phyloP scores from a whole-genome alignment of 2,113 vertebrate genomes.

The Lampris megalopsis region DNA sequence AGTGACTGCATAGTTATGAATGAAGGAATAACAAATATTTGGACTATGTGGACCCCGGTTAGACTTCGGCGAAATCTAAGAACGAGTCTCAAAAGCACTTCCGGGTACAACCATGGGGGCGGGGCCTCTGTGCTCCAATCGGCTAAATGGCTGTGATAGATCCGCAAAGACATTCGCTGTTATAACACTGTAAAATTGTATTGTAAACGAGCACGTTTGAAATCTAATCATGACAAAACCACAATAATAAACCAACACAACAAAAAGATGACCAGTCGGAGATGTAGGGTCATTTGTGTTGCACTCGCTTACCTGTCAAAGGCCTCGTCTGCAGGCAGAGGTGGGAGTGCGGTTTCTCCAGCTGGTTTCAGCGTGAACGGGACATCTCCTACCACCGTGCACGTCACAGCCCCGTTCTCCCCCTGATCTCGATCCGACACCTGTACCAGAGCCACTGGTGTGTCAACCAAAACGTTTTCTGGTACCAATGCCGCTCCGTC shows the following conservation, averaged over 20 bases:
- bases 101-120: background rate
- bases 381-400: slow-evolving; percentile 94
- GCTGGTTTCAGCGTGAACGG: slow-evolving; percentile 96
- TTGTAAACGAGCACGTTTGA: too few species aligned
- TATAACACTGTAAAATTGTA: too few species aligned
- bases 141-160: background rate
- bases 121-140: background rate
- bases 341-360: slow-evolving; percentile 83
- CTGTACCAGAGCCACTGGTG: slow-evolving; percentile 93
- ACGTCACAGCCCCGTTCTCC: slow-evolving; percentile 96
- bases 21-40: too few species aligned
- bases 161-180: background rate
- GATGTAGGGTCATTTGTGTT: background rate
- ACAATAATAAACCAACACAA: background rate
- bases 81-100: slow-evolving; percentile 10
- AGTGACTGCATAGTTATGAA: too few species aligned
- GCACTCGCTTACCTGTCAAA: slow-evolving; percentile 85
- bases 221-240: background rate
- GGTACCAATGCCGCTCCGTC: slow-evolving; percentile 92
- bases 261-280: background rate
- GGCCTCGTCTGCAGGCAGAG: slow-evolving; percentile 82
- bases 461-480: slow-evolving; percentile 95
- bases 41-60: slow-evolving; percentile 19
- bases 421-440: slow-evolving; percentile 96
- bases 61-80: slow-evolving; percentile 32